A percentile compares a stretch with the other conserved stretches of the same genome.
These are phyloP conservation scores for Synanthedon formicaeformis DNA, from an alignment of 2,888 invertebrate genomes.

Conservation along the genomic window DNA sequence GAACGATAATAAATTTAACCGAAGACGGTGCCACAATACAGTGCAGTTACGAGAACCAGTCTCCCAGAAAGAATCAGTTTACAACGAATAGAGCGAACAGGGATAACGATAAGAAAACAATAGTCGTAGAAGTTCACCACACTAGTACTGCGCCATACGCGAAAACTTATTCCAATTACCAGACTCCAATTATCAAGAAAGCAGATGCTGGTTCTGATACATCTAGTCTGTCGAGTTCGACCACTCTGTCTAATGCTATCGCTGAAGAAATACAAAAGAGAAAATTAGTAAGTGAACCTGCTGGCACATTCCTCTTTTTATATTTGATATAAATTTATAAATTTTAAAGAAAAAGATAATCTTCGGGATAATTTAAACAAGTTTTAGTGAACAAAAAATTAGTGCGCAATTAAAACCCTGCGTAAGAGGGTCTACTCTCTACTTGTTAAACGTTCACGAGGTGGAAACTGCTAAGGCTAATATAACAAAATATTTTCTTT, in stretches of 20 bases:
- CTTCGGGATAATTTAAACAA: no score
- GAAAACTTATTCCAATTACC: slow-evolving; percentile 39
- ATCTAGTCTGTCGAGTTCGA: slow-evolving; percentile 46
- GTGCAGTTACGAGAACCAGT: slow-evolving; percentile 67
- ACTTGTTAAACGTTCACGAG: no score
- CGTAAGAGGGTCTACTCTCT: no score
- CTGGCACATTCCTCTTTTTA: no score
- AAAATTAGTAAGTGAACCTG: slow-evolving; percentile 35
- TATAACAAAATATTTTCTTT: no score
- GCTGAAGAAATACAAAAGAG: slow-evolving; percentile 60
- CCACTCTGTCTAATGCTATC: slow-evolving; percentile 61
- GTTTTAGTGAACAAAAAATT: no score
- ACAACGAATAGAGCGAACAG: slow-evolving; percentile 32
- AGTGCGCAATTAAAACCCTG: no score
- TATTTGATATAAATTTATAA: no score
- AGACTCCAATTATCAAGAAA: slow-evolving; percentile 27
- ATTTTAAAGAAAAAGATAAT: no score
- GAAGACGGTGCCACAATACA: slow-evolving; percentile 80
- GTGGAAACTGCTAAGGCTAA: no score
- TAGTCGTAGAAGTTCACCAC: slow-evolving; percentile 82
- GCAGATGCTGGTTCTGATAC: slow-evolving; percentile 38
- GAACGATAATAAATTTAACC: slow-evolving; percentile 79
- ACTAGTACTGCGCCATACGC: slow-evolving; percentile 38
- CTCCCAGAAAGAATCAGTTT: slow-evolving; percentile 50
- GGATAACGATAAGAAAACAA: slow-evolving; percentile 71